Evolutionary conservation across 1,140 invertebrate genomes (phyloP), one percentile per base, ranked within the genome.

Genomic region (Zelostemma sp.): DNA sequence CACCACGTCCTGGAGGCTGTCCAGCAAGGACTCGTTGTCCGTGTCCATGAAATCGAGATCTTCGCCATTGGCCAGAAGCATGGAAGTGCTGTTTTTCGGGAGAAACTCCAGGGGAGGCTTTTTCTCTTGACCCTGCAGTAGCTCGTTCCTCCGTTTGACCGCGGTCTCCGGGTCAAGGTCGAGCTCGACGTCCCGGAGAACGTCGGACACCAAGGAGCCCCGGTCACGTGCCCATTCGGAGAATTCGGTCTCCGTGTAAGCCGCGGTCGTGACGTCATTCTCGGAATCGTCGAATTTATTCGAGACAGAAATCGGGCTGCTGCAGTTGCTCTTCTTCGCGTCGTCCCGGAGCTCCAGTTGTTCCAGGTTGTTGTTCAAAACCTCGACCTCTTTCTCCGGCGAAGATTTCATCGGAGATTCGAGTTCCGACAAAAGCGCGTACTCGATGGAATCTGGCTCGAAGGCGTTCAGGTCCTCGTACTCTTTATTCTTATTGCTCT

Each of bases 151-250:
- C 3, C 86, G 77, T 40, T 83, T 76, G 6, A 85, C 87, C 2
- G 88, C 80, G 59, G 85, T 86, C 46, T 87, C 85, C 0, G 88
- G 85, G 70, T 90, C 88, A 0, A 90, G 82, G 18, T 87, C 86
- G 48, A 90, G 88, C 41, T 90, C 90, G 33, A 88, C 87, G 56
- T 92, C 90, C 18, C 89, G 88, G 46, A 93, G 87, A 74, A 93
- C 91, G 60, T 93, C 92, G 1, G 92, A 89, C 0, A 92, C 91
- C 1, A 84, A 73, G 4, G 73, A 83, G 14, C 89, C 90, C 64
- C 90, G 91, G 67, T 94, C 93, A 1, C 90, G 88, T 0, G 92
- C 93, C 93, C 93, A 95, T 79, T 95, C 93, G 0, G 93, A 95
- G 8, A 94, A 82, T 77, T 95, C 93, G 0, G 93, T 94, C 80